phyloP scores from a whole-genome alignment of 2,888 invertebrate species.

The Nemurella pictetii region DNA sequence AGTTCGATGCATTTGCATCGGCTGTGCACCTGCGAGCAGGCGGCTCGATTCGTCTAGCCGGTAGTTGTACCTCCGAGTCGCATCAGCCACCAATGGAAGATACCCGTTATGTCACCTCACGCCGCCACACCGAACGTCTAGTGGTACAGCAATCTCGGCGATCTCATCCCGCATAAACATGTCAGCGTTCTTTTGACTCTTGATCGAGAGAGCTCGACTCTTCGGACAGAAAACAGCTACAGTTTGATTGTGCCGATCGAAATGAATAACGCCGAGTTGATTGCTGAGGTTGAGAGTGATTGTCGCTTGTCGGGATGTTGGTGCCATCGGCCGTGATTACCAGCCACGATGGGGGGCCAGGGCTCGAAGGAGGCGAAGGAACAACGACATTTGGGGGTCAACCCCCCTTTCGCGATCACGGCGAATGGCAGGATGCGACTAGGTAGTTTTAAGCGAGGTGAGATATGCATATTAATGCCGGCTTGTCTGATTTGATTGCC shows the following conservation, averaged over 20 bases:
- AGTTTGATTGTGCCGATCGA: neutral
- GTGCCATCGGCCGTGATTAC: conserved; percentile 3
- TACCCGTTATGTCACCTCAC: neutral
- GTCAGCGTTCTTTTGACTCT: neutral
- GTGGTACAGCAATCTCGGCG: neutral
- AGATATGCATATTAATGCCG: conserved; percentile 3
- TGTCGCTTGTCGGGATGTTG: neutral
- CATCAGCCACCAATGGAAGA: neutral
- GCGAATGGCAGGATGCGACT: conserved; percentile 36
- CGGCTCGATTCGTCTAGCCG: neutral
- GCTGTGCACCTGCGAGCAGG: neutral
- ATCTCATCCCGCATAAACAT: neutral
- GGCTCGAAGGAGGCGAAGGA: conserved; percentile 75
- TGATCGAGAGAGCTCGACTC: neutral
- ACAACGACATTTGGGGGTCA: conserved; percentile 52
- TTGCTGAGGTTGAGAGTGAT: neutral
- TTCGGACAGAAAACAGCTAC: neutral
- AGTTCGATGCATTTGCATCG: neutral
- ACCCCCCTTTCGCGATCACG: conserved; percentile 2
- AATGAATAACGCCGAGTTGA: too few species aligned
- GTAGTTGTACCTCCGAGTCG: neutral
- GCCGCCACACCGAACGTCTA: neutral
- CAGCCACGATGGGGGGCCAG: conserved; percentile 67
- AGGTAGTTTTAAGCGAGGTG: conserved; percentile 38
- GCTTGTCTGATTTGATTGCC: neutral